Evolutionary conservation across 2,113 vertebrate species (phyloP).

Genomic region (Aegithalos caudatus): DNA sequence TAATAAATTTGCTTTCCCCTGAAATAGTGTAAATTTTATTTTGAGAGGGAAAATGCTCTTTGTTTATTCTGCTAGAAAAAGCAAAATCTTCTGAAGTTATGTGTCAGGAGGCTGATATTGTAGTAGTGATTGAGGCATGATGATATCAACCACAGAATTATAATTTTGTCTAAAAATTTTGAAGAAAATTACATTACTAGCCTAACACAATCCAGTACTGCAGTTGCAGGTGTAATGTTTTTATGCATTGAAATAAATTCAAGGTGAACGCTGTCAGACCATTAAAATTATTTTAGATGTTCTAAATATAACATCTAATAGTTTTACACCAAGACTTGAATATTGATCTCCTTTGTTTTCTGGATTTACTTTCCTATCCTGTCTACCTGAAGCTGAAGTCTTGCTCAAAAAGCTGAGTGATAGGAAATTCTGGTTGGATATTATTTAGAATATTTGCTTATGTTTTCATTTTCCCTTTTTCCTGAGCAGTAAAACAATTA

Average conservation of each 20-base stretch:
- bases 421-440: not conserved
- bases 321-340: not conserved
- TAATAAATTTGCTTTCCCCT: not conserved
- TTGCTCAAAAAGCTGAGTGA: not conserved
- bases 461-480: not conserved
- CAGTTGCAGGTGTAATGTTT: not conserved
- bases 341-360: not conserved
- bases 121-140: not conserved
- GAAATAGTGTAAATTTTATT: not conserved
- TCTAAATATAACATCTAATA: not conserved
- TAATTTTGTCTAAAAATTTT: not conserved
- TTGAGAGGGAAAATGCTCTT: fast-evolving
- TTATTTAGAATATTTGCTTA: not conserved
- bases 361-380: not conserved
- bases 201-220: not conserved
- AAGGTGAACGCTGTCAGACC: not conserved
- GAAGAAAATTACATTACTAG: not conserved
- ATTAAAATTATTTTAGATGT: not conserved
- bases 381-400: not conserved
- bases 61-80: not conserved
- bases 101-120: not conserved
- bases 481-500: not conserved
- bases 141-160: not conserved
- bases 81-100: not conserved
- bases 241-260: not conserved